phyloP scores from a whole-genome alignment of 2,797 vertebrate genomes.

The Cyclura pinguis region DNA sequence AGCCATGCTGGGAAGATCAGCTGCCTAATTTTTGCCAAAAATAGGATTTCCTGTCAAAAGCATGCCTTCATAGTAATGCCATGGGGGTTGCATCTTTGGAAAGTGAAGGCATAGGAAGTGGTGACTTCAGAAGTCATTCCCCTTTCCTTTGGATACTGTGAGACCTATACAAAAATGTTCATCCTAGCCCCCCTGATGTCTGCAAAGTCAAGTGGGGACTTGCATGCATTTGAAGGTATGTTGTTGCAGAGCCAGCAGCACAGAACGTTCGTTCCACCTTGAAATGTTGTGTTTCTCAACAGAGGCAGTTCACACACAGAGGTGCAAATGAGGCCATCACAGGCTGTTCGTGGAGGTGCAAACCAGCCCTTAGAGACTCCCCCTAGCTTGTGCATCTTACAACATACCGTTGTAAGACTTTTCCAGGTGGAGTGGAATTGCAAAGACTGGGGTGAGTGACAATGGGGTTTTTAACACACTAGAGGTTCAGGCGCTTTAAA shows the following conservation, averaged over 20 bases:
- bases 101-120: background rate
- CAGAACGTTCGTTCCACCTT: background rate
- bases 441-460: too few species aligned
- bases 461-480: background rate
- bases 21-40: background rate
- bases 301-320: background rate
- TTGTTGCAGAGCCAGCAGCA: too few species aligned
- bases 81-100: background rate
- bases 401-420: background rate
- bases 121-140: background rate
- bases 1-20: background rate
- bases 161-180: background rate
- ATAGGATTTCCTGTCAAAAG: background rate
- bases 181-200: background rate
- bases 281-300: background rate
- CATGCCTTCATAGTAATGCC: background rate
- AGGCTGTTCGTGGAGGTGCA: background rate
- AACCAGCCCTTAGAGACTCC: background rate
- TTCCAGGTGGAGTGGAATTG: too few species aligned
- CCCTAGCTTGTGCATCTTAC: background rate
- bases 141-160: background rate
- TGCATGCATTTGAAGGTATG: fast-evolving
- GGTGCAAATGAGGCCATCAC: background rate
- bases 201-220: background rate
- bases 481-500: slow-evolving; percentile 3